A percentile compares a stretch with the other conserved stretches of the same genome.
phyloP scores from a whole-genome alignment of 2,113 vertebrate species.

The Rallus limicola region DNA sequence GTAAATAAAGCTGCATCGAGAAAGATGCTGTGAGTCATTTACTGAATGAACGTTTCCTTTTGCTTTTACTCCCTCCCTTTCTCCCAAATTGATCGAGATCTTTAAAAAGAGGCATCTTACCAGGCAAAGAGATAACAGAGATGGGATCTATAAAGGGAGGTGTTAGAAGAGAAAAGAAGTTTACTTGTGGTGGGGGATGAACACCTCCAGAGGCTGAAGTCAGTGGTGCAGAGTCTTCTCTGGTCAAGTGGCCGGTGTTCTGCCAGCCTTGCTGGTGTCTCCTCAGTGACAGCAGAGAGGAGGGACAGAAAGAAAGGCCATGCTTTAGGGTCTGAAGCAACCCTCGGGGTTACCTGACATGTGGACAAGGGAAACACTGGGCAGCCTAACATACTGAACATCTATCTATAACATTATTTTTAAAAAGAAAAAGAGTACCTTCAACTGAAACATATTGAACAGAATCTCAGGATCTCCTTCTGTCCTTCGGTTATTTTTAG shows the following conservation, averaged over 20 bases:
- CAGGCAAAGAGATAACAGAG: not conserved
- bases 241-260: not conserved
- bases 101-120: not conserved
- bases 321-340: not conserved
- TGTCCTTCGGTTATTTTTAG: not conserved
- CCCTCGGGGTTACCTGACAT: not conserved
- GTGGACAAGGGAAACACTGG: not conserved
- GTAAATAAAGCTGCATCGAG: constrained; percentile 15
- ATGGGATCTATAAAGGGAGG: not conserved
- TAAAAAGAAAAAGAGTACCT: not conserved
- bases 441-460: not conserved
- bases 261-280: not conserved
- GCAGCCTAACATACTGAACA: not conserved
- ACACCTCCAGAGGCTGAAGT: not conserved
- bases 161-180: not conserved
- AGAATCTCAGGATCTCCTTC: not conserved
- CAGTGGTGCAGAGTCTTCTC: not conserved
- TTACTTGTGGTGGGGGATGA: not conserved
- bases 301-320: not conserved
- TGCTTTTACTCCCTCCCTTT: not conserved
- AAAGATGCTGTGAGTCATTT: constrained; percentile 1
- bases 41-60: not conserved
- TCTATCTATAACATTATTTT: not conserved
- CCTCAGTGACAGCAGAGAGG: not conserved
- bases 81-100: not conserved